A percentile compares a stretch with the other conserved stretches of the same genome.
Evolutionary conservation across 2,888 invertebrate genomes (phyloP).

Genomic region (Eurytoma adleriae): DNA sequence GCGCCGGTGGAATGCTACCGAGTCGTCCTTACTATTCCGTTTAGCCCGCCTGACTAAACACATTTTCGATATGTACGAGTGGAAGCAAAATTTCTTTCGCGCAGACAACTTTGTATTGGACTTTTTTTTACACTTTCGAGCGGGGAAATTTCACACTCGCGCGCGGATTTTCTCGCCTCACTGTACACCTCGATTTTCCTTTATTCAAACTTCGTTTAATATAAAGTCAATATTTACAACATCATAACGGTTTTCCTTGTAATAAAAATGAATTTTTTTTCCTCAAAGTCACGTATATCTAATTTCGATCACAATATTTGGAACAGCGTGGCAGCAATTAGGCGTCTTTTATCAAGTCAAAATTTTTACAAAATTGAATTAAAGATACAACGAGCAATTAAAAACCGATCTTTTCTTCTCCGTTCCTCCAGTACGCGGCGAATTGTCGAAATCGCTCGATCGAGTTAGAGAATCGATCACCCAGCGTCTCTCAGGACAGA

Average conservation of each 20-base stretch:
- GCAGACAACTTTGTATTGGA: neutral
- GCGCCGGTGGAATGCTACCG: neutral
- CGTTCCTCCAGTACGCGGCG: too few relatives aligned
- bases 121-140: neutral
- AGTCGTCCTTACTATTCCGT: slow-evolving; percentile 32
- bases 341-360: too few relatives aligned
- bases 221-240: neutral
- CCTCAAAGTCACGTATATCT: too few relatives aligned
- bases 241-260: neutral
- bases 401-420: too few relatives aligned
- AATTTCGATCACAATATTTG: too few relatives aligned
- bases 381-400: too few relatives aligned
- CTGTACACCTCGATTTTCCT: neutral
- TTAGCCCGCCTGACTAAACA: slow-evolving; percentile 43
- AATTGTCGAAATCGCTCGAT: too few relatives aligned
- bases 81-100: slow-evolving; percentile 33
- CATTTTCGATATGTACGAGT: slow-evolving; percentile 25
- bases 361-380: too few relatives aligned
- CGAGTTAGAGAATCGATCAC: too few relatives aligned
- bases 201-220: neutral
- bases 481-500: too few relatives aligned
- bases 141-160: neutral
- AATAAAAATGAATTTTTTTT: neutral
- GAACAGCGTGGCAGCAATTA: too few relatives aligned
- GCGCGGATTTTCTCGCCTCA: neutral